Evolutionary conservation across 1,140 invertebrate species (phyloP).

Genomic region (Potamilus streckersoni): DNA sequence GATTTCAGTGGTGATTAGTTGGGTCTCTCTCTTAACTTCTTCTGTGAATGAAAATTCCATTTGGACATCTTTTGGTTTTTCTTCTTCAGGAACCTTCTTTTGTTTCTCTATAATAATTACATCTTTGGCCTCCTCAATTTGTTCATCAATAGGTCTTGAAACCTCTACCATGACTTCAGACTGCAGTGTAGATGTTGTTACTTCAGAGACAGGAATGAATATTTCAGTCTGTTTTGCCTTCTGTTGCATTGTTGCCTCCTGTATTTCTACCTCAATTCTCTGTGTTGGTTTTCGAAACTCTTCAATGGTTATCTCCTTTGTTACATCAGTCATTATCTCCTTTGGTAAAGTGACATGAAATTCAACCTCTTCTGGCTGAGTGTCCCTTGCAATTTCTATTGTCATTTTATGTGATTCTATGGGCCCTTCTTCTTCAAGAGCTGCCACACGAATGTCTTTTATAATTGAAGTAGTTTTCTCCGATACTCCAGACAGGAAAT

Average conservation of each 20-base stretch:
- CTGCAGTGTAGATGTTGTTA: conserved; percentile 10
- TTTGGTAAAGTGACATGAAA: conserved; percentile 45
- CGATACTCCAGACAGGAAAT: conserved; percentile 44
- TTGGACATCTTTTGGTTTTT: conserved; percentile 15
- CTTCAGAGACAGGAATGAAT: conserved; percentile 32
- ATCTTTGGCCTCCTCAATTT: conserved; percentile 48
- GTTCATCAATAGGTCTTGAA: conserved; percentile 49
- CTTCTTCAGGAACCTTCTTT: conserved; percentile 12
- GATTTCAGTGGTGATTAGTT: too few relatives aligned
- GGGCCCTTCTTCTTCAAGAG: conserved; percentile 6
- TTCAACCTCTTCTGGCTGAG: conserved; percentile 41
- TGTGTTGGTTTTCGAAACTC: conserved; percentile 39
- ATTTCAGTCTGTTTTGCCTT: conserved; percentile 55
- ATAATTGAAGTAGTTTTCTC: conserved; percentile 44
- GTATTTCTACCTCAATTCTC: conserved; percentile 59
- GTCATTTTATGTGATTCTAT: conserved; percentile 53
- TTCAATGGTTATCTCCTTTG: conserved; percentile 26
- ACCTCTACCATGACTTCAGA: conserved; percentile 28
- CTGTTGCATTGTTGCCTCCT: conserved; percentile 50
- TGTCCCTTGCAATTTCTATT: conserved; percentile 53
- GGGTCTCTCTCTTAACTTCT: neutral
- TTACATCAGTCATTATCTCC: conserved; percentile 29
- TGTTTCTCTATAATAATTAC: conserved; percentile 40
- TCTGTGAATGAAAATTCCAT: conserved; percentile 6
- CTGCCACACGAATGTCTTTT: neutral